Conservation (phyloP, 2,797 vertebrate species). For the Phyllotis vaccarum region DNA sequence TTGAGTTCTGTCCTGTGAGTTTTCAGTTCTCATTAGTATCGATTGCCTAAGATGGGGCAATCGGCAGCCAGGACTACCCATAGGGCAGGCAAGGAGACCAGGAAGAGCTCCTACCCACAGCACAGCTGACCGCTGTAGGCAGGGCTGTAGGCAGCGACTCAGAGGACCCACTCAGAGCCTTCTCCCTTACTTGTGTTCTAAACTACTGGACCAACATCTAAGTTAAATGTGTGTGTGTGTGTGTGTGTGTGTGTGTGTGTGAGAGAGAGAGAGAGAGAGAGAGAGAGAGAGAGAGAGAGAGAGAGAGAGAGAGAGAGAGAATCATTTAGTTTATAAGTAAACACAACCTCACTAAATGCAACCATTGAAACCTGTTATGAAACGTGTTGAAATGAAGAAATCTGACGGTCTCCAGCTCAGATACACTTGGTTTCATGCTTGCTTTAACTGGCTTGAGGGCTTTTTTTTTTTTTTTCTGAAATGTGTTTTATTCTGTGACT, state of each 20-base stretch:
- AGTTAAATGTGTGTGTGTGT: neutral
- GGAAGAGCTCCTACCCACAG: neutral
- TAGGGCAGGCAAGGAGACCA: neutral
- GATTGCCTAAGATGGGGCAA: neutral
- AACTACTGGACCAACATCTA: neutral
- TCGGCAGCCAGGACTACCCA: neutral
- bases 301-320: neutral
- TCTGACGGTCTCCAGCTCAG: neutral
- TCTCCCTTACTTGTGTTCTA: neutral
- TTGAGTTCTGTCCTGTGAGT: neutral
- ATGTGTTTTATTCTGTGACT: conserved; percentile 23
- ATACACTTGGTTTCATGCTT: neutral
- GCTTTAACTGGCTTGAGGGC: neutral
- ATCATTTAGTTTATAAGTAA: neutral
- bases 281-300: neutral
- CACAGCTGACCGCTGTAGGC: neutral
- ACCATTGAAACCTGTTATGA: neutral
- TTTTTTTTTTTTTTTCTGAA: neutral
- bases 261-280: neutral
- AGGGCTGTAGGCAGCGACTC: neutral
- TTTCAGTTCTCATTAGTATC: neutral
- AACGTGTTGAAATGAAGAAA: conserved; percentile 19
- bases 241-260: neutral
- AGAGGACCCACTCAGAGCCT: neutral
- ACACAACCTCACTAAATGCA: neutral